Evolutionary conservation across 2,797 vertebrate species (phyloP).

Genomic region (Spinibarbus caldwelli): DNA sequence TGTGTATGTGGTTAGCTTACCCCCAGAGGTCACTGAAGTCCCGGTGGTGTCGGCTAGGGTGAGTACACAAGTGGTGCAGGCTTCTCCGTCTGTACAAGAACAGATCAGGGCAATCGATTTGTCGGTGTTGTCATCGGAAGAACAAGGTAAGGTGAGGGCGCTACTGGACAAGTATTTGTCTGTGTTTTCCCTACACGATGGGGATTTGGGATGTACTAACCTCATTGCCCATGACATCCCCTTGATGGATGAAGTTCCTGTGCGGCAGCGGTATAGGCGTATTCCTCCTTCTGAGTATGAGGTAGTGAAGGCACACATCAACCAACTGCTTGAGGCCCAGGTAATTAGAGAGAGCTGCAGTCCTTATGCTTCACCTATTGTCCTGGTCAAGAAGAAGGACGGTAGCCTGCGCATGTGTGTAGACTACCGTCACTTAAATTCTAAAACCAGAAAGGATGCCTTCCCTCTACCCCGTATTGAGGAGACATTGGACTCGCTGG

Average conservation of each 20-base stretch:
- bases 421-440: too few relatives aligned
- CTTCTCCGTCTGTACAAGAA: too few relatives aligned
- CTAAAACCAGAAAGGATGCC: too few relatives aligned
- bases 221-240: not conserved
- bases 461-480: too few relatives aligned
- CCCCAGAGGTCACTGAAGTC: not conserved
- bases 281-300: not conserved
- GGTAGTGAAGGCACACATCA: conserved; percentile 14
- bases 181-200: not conserved
- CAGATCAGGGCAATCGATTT: too few relatives aligned
- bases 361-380: not conserved
- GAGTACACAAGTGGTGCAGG: too few relatives aligned
- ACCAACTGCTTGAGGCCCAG: not conserved
- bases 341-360: conserved; percentile 11
- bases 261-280: not conserved
- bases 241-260: not conserved
- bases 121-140: too few relatives aligned
- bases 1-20: not conserved
- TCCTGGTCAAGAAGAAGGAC: too few relatives aligned
- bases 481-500: too few relatives aligned
- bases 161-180: not conserved
- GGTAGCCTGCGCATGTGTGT: too few relatives aligned
- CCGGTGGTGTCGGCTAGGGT: too few relatives aligned
- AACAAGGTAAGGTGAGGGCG: not conserved
- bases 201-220: not conserved